phyloP scores from a whole-genome alignment of 53 echinoderm and acorn worm genomes.

The Henricia sp. region DNA sequence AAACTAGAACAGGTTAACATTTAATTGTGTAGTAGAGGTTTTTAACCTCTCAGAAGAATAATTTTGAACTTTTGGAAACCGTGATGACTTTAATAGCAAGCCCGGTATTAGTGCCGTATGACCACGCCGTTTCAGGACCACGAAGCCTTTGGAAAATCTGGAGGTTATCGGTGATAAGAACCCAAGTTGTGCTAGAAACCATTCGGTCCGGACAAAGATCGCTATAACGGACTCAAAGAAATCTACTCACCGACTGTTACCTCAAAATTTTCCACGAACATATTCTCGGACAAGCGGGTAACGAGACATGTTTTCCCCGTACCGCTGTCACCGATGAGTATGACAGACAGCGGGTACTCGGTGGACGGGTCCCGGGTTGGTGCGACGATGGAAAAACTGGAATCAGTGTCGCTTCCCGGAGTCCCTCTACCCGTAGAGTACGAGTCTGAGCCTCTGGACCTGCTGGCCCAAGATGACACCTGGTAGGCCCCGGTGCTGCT shows the following conservation, averaged over 20 bases:
- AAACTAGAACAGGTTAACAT: no score
- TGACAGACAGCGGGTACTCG: conserved; percentile 75
- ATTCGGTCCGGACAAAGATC: no score
- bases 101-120: no score
- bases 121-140: no score
- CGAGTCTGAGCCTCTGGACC: not conserved
- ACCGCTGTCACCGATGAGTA: conserved; percentile 82
- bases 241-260: conserved; percentile 79
- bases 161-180: no score
- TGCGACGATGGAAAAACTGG: not conserved
- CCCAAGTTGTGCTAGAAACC: no score
- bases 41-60: no score
- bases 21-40: no score
- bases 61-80: no score
- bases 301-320: conserved; percentile 85
- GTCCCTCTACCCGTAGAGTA: not conserved
- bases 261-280: conserved; percentile 54
- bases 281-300: conserved; percentile 76
- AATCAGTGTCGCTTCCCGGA: not conserved
- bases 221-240: no score
- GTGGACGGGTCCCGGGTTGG: not conserved
- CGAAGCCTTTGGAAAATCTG: no score
- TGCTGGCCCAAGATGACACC: conserved; percentile 1
- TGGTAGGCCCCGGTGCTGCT: not conserved
- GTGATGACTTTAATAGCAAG: no score